Evolutionary conservation across 2,888 invertebrate species (phyloP), one percentile per base, ranked within the genome.

Genomic region (Syritta pipiens): DNA sequence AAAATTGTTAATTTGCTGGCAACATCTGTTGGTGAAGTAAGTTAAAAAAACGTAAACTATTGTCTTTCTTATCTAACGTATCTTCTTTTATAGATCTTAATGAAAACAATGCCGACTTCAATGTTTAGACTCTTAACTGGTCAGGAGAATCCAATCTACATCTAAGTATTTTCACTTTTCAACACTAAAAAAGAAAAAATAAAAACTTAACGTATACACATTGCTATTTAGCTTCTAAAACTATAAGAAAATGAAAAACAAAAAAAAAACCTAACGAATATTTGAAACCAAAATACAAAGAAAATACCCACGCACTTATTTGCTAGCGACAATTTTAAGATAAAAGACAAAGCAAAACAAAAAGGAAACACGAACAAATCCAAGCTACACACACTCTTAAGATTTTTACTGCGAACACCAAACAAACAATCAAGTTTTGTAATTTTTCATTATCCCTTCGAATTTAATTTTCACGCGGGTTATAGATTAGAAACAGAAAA

Each of bases 101-200:
- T 99, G 99, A 99, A 99, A 91, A 99, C 99, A 63, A 99, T 99
- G 99, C 99, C 99, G 84, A 99, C 99, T 84, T 99, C 99, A 82
- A 99, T 99, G 97, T 99, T 98, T 92, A 93, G 99, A 86, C 92
- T 99, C 88, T 92, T 99, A 87, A 99, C 99, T 84, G 99, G 99
- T 75, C 99, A 99, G 90, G 99, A 99, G 91, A 97, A 97, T 88
- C 99, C 99, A 84, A 96, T 98, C 90, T 99, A 98, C 91, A 98
- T 99, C 91, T 99, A 94, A 79, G 60, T 74, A 62, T 42, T 74
- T 68, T 19, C 32, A 59, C n/a, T 60, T 65, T 59, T 37, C 20
- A 57, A 60, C 42, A 90, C 19, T 49, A 51, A 44, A 68, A 60
- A 51, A 85, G 63, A 35, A 55, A 75, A 74, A 51, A 69, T 48